Evolutionary conservation across 2,888 invertebrate species (phyloP).

Genomic region (Sepioteuthis lessoniana): DNA sequence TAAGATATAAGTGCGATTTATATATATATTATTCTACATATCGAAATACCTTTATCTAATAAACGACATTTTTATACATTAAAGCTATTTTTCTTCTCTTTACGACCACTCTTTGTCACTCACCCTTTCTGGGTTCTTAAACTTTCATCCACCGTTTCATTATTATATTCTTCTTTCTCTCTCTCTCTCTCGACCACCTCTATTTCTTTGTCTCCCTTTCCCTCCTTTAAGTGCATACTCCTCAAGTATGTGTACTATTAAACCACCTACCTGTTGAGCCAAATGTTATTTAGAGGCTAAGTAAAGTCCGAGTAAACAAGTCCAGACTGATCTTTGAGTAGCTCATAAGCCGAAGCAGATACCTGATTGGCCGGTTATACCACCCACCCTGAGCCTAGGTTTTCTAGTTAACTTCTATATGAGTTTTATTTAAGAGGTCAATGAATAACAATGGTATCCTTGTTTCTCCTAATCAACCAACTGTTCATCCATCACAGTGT

Average conservation of each 20-base stretch:
- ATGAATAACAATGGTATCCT: background rate
- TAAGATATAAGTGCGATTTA: too few relatives aligned
- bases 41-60: too few relatives aligned
- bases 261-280: constrained; percentile 5
- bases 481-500: background rate
- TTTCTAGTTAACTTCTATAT: background rate
- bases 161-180: background rate
- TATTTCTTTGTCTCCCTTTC: too few relatives aligned
- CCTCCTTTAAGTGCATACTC: background rate
- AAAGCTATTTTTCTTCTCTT: too few relatives aligned
- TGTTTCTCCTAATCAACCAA: background rate
- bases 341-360: background rate
- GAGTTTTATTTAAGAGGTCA: constrained; percentile 2
- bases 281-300: background rate
- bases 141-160: too few relatives aligned
- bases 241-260: background rate
- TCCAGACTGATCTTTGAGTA: background rate
- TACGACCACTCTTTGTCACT: too few relatives aligned
- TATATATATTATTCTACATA: too few relatives aligned
- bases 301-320: constrained; percentile 33
- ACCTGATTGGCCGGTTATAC: background rate
- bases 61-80: too few relatives aligned
- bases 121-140: too few relatives aligned
- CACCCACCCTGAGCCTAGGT: background rate
- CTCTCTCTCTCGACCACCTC: too few relatives aligned